Percentiles rank a stretch among this genome's conserved stretches.
Evolutionary conservation across 2,888 invertebrate genomes (phyloP).

Genomic region (Thera obeliscata): DNA sequence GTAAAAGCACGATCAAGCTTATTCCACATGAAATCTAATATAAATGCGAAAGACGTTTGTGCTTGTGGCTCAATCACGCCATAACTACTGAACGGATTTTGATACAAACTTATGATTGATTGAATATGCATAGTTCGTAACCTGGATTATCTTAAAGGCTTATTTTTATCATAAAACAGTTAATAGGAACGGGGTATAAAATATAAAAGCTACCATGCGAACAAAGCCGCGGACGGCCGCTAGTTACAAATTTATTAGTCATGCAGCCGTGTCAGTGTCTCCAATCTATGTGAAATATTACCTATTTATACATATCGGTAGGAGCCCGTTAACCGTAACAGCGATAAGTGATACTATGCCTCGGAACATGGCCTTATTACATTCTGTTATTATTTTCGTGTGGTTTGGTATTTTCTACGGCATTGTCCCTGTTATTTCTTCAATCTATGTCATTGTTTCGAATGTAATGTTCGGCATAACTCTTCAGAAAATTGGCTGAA

Average conservation of each 20-base stretch:
- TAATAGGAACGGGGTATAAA: too few relatives aligned
- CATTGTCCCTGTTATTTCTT: conserved; percentile 14
- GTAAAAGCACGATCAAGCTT: not conserved
- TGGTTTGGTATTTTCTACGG: conserved; percentile 15
- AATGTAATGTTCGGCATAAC: not conserved
- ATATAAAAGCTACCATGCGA: too few relatives aligned
- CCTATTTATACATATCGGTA: conserved; percentile 37
- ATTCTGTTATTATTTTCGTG: conserved; percentile 29
- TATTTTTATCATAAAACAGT: too few relatives aligned
- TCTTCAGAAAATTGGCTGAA: not conserved
- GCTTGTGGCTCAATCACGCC: too few relatives aligned
- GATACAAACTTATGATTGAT: too few relatives aligned
- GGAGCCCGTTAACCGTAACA: conserved; percentile 46
- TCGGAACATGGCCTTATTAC: conserved; percentile 33
- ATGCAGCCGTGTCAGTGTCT: conserved; percentile 20
- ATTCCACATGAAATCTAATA: not conserved
- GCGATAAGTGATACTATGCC: conserved; percentile 37
- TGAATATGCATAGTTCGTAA: too few relatives aligned
- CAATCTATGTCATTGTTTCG: conserved; percentile 18
- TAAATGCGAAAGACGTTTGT: not conserved
- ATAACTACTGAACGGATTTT: too few relatives aligned
- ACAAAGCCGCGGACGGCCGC: too few relatives aligned
- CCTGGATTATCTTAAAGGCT: too few relatives aligned
- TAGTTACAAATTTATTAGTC: not conserved
- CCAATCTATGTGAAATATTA: conserved; percentile 28